phyloP scores from a whole-genome alignment of 2,888 invertebrate genomes.

The Alloscopus bannaensis region DNA sequence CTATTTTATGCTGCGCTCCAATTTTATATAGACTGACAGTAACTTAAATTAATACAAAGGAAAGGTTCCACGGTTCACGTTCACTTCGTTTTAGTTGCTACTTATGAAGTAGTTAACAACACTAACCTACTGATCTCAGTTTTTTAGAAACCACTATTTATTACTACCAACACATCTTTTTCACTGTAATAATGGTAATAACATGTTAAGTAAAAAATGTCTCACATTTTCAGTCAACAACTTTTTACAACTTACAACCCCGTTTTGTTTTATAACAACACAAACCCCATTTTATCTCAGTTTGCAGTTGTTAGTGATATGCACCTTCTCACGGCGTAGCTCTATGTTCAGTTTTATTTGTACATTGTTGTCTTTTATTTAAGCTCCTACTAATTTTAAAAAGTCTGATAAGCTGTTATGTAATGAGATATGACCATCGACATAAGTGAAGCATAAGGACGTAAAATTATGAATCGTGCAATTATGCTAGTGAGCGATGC shows the following conservation, averaged over 20 bases:
- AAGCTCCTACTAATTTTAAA: conserved; percentile 40
- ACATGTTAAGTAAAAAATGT: conserved; percentile 5
- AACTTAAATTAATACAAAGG: conserved; percentile 53
- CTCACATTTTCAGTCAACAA: conserved; percentile 47
- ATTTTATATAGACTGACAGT: conserved; percentile 56
- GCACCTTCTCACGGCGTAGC: conserved; percentile 41
- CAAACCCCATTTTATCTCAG: conserved; percentile 32
- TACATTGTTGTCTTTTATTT: conserved; percentile 37
- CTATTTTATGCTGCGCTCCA: conserved; percentile 32
- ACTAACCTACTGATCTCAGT: conserved; percentile 60
- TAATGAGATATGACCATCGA: no score
- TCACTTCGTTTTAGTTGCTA: conserved; percentile 49
- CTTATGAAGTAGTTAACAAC: conserved; percentile 34
- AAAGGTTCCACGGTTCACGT: conserved; percentile 51
- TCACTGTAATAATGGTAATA: conserved; percentile 16
- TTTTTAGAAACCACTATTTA: conserved; percentile 50
- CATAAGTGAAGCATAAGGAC: no score
- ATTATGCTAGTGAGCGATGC: no score
- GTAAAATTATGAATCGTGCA: no score
- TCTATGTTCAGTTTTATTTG: conserved; percentile 28
- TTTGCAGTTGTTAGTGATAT: conserved; percentile 31
- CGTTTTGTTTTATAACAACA: conserved; percentile 26
- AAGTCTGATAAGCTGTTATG: conserved; percentile 49
- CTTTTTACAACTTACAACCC: background rate
- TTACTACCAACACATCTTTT: conserved; percentile 39